Evolutionary conservation across 2,113 vertebrate species (phyloP), one percentile per base, ranked within the genome.

Genomic region (Rafetus swinhoei): DNA sequence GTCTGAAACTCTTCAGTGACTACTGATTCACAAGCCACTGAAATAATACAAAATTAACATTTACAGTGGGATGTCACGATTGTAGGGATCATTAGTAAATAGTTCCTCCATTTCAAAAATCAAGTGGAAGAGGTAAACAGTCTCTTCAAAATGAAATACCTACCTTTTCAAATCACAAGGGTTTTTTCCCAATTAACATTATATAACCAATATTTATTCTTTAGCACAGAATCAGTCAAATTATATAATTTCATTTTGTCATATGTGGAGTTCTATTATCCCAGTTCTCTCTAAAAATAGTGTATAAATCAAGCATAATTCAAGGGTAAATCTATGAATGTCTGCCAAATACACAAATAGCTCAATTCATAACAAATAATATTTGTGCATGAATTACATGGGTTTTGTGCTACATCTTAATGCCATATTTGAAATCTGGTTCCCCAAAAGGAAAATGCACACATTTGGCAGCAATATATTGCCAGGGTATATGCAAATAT

Each of bases 21-120:
- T 95, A 91, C 77, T 94, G 57, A 94, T 92, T 96, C 90, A 96
- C 79, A 95, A 97, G 96, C 81, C 91, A 95, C 83, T 87, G 8
- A 62, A 96, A 90, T 76, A 81, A 97, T 55, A 90, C n/a, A 89
- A n/a, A 86, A 6, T 88, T 84, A 88, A 84, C 13, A 97, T 84
- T 53, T 25, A 92, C 24, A n/a, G n/a, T 87, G 84, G 50, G 76
- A 89, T 77, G 50, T 5, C 62, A 24, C 29, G 79, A 32, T 80
- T 25, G 5, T 4, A 84, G 15, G 35, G 10, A 81, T 79, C 21
- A 59, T 27, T 77, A 83, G 9, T 90, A 65, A 89, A 54, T 86
- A 5, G 16, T 56, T 86, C 7, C 5, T 92, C 87, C 25, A 53
- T 53, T 91, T 85, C 89, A 88, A 29, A 96, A 94, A 93, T 45